These are phyloP conservation scores for Sclerodermus sp. DNA, from an alignment of 2,888 invertebrate genomes.

Conservation along the genomic window DNA sequence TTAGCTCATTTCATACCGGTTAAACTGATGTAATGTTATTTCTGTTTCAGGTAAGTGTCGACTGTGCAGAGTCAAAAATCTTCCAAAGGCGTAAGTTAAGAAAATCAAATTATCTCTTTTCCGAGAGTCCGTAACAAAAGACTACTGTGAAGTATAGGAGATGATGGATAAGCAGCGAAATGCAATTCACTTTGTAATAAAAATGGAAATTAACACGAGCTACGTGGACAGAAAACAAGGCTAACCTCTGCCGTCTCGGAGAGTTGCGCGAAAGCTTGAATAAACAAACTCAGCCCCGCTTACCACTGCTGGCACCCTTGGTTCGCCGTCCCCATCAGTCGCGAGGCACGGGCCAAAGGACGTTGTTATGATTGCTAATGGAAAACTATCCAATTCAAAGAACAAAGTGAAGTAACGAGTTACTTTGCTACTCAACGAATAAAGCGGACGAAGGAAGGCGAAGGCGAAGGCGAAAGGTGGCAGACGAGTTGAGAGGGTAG, in stretches of 20 bases:
- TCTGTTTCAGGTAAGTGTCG: slow-evolving; percentile 43
- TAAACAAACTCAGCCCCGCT: slow-evolving; percentile 39
- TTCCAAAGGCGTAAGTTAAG: slow-evolving; percentile 20
- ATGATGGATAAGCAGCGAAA: slow-evolving; percentile 17
- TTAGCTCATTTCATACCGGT: too few species aligned
- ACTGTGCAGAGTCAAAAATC: not conserved
- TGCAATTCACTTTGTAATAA: slow-evolving; percentile 49
- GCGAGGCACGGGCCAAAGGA: slow-evolving; percentile 40
- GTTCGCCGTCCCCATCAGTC: slow-evolving; percentile 30
- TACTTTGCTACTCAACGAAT: slow-evolving; percentile 34
- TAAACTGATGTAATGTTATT: slow-evolving; percentile 14
- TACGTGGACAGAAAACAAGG: slow-evolving; percentile 40
- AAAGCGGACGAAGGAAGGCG: slow-evolving; percentile 23
- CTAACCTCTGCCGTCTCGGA: slow-evolving; percentile 30
- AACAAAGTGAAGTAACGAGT: slow-evolving; percentile 54
- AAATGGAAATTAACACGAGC: slow-evolving; percentile 51
- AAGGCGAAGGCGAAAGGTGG: slow-evolving; percentile 2
- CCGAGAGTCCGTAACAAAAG: slow-evolving; percentile 21
- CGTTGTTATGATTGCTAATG: slow-evolving; percentile 56
- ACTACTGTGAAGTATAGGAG: slow-evolving; percentile 4
- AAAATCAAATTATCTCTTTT: not conserved
- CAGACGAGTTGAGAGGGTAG: slow-evolving; percentile 13
- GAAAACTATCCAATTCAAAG: slow-evolving; percentile 55
- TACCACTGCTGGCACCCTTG: slow-evolving; percentile 18
- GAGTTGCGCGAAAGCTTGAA: slow-evolving; percentile 42